Conservation (phyloP, 2,113 vertebrate genomes). For the Columbina picui region DNA sequence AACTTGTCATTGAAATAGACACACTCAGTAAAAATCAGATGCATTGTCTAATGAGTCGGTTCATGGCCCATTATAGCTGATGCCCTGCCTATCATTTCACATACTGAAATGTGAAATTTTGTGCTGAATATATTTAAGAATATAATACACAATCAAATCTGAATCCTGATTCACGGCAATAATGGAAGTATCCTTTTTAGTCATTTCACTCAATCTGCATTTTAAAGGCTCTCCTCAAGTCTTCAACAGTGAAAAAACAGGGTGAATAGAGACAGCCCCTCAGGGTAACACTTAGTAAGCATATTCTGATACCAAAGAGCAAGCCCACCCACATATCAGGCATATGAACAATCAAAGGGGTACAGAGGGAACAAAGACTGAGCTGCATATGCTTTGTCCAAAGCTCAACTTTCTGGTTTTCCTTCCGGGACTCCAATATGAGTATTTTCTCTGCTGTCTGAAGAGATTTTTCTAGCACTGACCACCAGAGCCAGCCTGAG, state of each 20-base stretch:
- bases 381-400: not conserved
- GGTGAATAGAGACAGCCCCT: not conserved
- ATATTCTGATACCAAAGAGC: not conserved
- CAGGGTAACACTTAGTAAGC: not conserved
- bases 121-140: slow-evolving; percentile 30
- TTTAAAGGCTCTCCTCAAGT: slow-evolving; percentile 5
- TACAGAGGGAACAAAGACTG: not conserved
- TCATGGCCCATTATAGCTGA: not conserved
- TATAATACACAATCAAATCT: slow-evolving; percentile 64
- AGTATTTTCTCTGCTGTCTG: not conserved
- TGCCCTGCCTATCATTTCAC: not conserved
- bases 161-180: not conserved
- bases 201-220: not conserved
- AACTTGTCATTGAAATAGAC: not conserved
- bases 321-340: not conserved
- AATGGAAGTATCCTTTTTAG: slow-evolving; percentile 7
- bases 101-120: not conserved
- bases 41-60: slow-evolving; percentile 40
- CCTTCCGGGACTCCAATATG: not conserved
- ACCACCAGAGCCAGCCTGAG: not conserved
- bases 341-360: not conserved
- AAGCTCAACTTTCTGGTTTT: not conserved
- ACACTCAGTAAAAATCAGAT: slow-evolving; percentile 41
- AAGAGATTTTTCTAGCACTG: not conserved
- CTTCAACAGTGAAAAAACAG: not conserved